Evolutionary conservation across 64 coral and sea anemone species (phyloP), one percentile per base, ranked within the genome.

Genomic region (Montipora sp.): DNA sequence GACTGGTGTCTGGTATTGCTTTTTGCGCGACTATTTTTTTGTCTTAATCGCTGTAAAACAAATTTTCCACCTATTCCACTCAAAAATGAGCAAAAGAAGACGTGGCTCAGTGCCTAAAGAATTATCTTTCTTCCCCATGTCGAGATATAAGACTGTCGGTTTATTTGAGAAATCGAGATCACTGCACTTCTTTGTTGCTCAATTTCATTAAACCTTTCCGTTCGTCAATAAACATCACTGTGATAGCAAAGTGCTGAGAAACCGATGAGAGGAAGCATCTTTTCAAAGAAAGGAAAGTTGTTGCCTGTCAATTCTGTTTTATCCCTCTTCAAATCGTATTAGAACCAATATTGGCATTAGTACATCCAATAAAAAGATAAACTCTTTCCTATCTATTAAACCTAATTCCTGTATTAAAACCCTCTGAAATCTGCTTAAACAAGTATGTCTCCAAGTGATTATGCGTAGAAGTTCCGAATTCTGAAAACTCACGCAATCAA

Each of bases 271-370:
- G 3, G 61, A 65, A 65, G 15, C 12, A 14, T 12, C 61, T 9
- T 65, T 73, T 36, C 27, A 36, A 36, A 4, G n/a, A 75, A 43
- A 47, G 22, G 44, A 21, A 76, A 14, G 10, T 9, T 47, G 5
- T 47, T 8, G 27, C 74, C 7, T 19, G 75, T 10, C 12, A 85
- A 85, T 85, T 71, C 65, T 85, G 27, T 85, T 11, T 11, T 18
- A 50, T 85, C 71, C 46, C 65, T 85, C 46, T n/a, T 85, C 82
- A 85, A 84, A 85, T 85, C 61, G 65, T 85, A 70, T 85, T 85
- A 85, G 7, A 6, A 49, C 48, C 45, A 70, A 71, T 85, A 67
- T 36, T 51, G 63, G 46, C 12, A 70, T 85, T 85, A 71, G 65
- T 12, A 65, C 36, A 27, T 27, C 82, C 19, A 71, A 49, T 84